phyloP scores from a whole-genome alignment of 2,797 vertebrate genomes.

The Austrolebias charrua region DNA sequence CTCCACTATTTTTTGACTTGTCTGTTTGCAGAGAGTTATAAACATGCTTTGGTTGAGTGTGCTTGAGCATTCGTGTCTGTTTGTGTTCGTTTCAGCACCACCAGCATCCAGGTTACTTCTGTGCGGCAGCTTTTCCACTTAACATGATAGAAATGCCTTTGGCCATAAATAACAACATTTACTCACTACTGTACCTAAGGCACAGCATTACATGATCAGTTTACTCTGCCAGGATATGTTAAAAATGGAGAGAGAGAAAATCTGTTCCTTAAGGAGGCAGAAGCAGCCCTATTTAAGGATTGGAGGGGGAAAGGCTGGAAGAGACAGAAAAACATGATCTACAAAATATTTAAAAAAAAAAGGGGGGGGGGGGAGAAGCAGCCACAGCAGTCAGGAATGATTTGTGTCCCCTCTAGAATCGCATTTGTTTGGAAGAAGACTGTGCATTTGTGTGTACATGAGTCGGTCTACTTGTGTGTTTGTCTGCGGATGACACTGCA shows the following conservation, averaged over 20 bases:
- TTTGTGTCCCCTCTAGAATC: constrained; percentile 57
- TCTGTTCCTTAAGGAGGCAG: constrained; percentile 39
- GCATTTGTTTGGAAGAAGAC: constrained; percentile 28
- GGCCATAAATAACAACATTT: constrained; percentile 69
- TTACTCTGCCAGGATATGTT: constrained; percentile 50
- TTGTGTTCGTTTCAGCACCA: constrained; percentile 50
- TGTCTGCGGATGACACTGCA: constrained; percentile 24
- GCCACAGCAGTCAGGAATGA: constrained; percentile 59
- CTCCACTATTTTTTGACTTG: constrained; percentile 32
- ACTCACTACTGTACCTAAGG: constrained; percentile 62
- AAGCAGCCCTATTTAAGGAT: constrained; percentile 32
- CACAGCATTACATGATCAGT: constrained; percentile 59
- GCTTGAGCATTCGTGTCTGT: constrained; percentile 2
- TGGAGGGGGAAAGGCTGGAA: constrained; percentile 25
- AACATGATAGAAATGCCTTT: constrained; percentile 69
- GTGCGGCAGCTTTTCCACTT: constrained; percentile 65
- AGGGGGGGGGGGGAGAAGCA: constrained; percentile 2
- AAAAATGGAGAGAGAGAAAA: constrained; percentile 31
- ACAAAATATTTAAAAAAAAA: constrained; percentile 8
- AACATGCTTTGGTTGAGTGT: constrained; percentile 19
- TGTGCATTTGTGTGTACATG: constrained; percentile 35
- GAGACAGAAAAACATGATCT: constrained; percentile 43
- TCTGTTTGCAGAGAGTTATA: constrained; percentile 37
- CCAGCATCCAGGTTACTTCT: constrained; percentile 62
- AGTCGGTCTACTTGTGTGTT: constrained; percentile 35